Evolutionary conservation across 2,888 invertebrate species (phyloP).

Genomic region (Parnassius apollo): DNA sequence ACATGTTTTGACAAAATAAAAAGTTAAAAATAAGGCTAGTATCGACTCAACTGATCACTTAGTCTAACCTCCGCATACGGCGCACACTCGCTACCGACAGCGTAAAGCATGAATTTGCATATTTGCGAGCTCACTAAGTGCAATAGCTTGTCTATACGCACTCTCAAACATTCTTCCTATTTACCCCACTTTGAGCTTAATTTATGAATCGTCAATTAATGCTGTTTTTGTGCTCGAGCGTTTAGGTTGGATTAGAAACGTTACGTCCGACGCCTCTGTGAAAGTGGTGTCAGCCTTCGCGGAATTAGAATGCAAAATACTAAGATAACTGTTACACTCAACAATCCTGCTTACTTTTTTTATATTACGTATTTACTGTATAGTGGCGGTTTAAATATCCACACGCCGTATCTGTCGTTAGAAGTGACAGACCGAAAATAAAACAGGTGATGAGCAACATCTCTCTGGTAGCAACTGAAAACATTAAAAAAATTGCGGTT

Average conservation of each 20-base stretch:
- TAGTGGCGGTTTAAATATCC: too few species aligned
- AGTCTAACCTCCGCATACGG: conserved; percentile 52
- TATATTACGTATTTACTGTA: too few species aligned
- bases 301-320: conserved; percentile 7
- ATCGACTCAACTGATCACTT: conserved; percentile 38
- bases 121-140: conserved; percentile 75
- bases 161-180: conserved; percentile 63
- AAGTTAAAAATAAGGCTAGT: not conserved
- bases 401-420: too few species aligned
- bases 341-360: not conserved
- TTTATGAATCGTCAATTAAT: conserved; percentile 58
- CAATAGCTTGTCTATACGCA: conserved; percentile 76
- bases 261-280: conserved; percentile 10
- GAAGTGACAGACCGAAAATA: too few species aligned
- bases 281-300: conserved; percentile 5
- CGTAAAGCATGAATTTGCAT: conserved; percentile 76
- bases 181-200: conserved; percentile 47
- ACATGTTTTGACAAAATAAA: too few species aligned
- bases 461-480: too few species aligned
- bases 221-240: conserved; percentile 39
- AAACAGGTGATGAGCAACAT: too few species aligned
- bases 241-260: conserved; percentile 21
- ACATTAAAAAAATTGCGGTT: too few species aligned
- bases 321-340: not conserved
- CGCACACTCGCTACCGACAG: conserved; percentile 57